Percentiles rank a stretch among this genome's conserved stretches.
Evolutionary conservation across 2,888 invertebrate species (phyloP).

Genomic region (Julus scandinavius): DNA sequence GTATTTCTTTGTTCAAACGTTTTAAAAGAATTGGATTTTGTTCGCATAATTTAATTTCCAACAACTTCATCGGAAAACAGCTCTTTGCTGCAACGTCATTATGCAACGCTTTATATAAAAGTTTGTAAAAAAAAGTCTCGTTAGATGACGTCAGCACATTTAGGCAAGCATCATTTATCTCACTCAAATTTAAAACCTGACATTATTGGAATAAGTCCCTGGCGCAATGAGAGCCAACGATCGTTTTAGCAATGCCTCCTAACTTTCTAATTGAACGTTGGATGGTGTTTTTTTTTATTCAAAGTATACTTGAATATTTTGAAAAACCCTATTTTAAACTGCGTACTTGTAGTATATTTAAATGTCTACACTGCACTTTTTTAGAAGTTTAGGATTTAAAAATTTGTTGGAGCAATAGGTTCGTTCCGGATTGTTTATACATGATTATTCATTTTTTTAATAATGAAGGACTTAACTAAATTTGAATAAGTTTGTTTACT

Average conservation of each 20-base stretch:
- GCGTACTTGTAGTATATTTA: too few species aligned
- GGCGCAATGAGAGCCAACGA: not conserved
- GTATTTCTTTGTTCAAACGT: slow-evolving; percentile 17
- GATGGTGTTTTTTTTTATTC: not conserved
- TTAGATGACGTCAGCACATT: slow-evolving; percentile 35
- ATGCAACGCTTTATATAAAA: not conserved
- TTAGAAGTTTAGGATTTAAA: too few species aligned
- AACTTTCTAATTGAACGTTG: not conserved
- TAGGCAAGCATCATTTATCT: slow-evolving; percentile 35
- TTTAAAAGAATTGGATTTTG: slow-evolving; percentile 37
- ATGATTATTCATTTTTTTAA: too few species aligned
- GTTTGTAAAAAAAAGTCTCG: slow-evolving; percentile 27
- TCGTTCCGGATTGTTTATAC: too few species aligned
- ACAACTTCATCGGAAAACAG: not conserved
- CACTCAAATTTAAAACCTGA: slow-evolving; percentile 31
- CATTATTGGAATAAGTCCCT: slow-evolving; percentile 16
- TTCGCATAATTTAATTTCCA: slow-evolving; percentile 40
- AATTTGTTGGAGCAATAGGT: too few species aligned
- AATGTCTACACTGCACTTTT: too few species aligned
- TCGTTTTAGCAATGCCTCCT: not conserved
- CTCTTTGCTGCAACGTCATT: slow-evolving; percentile 17
- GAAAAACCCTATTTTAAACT: not conserved
- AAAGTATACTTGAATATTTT: not conserved
- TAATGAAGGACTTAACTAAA: too few species aligned
- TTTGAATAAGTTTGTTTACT: too few species aligned